A percentile compares a stretch with the other conserved stretches of the same genome.
These are phyloP conservation scores for Molossus molossus DNA, from an alignment of 2,797 vertebrate genomes.

Conservation along the genomic window DNA sequence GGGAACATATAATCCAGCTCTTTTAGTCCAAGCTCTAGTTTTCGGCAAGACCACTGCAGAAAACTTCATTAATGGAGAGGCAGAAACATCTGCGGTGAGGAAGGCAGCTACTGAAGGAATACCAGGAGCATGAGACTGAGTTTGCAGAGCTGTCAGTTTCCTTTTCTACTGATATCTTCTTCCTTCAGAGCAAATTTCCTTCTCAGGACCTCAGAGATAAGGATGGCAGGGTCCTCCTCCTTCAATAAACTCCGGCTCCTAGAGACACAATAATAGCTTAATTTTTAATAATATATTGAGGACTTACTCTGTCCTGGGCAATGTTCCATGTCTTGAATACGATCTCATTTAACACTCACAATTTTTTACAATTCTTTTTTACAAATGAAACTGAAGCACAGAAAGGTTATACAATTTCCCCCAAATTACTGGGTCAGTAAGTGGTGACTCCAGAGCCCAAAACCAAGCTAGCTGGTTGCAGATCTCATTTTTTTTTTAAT, in stretches of 20 bases:
- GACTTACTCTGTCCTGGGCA: constrained; percentile 19
- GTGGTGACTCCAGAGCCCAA: constrained; percentile 1
- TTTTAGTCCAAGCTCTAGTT: constrained; percentile 70
- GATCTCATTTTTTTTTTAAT: neutral
- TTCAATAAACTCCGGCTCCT: constrained; percentile 94
- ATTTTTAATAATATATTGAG: constrained; percentile 7
- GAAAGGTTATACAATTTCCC: neutral
- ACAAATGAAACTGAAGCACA: neutral
- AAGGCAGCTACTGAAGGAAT: constrained; percentile 89
- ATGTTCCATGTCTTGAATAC: neutral
- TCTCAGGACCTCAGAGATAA: constrained; percentile 97
- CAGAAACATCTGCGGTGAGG: constrained; percentile 81
- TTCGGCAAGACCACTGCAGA: constrained; percentile 73
- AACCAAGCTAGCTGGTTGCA: constrained; percentile 55
- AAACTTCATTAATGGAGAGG: constrained; percentile 72
- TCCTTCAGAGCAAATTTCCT: constrained; percentile 98
- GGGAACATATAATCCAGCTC: constrained; percentile 63
- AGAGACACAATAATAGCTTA: neutral
- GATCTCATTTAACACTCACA: constrained; percentile 8
- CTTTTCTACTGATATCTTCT: constrained; percentile 92
- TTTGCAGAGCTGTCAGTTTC: constrained; percentile 89
- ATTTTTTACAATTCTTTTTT: neutral
- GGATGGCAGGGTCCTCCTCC: constrained; percentile 96
- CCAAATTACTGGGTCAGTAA: constrained; percentile 13
- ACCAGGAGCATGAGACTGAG: constrained; percentile 83